A percentile compares a stretch with the other conserved stretches of the same genome.
Conservation (phyloP, 2,888 invertebrate genomes). For the Yponomeuta sedellus region DNA sequence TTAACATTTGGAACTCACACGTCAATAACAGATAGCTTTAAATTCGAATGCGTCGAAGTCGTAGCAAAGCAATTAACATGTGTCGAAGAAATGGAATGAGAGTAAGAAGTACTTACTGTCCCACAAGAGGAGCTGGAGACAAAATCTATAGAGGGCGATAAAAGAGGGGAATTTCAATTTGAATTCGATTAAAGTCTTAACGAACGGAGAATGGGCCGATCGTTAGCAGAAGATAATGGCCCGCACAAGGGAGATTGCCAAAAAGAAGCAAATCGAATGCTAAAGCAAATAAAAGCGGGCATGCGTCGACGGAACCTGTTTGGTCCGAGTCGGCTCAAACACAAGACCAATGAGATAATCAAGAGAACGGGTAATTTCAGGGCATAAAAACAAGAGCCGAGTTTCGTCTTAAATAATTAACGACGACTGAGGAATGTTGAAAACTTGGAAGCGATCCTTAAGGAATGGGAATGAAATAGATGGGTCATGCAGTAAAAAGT, state of each 20-base stretch:
- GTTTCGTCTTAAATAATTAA: conserved; percentile 57
- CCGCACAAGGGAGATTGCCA: conserved; percentile 52
- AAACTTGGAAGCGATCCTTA: not conserved
- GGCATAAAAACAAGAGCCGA: conserved; percentile 49
- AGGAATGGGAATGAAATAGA: conserved; percentile 16
- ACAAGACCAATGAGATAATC: conserved; percentile 60
- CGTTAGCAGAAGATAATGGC: conserved; percentile 67
- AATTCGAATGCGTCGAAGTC: no score
- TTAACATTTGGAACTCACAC: no score
- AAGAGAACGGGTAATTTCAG: conserved; percentile 60
- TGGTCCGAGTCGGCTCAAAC: conserved; percentile 41
- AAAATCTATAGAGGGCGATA: conserved; percentile 27
- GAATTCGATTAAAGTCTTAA: conserved; percentile 63
- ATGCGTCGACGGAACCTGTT: conserved; percentile 61
- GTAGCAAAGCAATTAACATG: no score
- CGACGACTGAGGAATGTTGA: conserved; percentile 36
- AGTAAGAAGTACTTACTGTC: not conserved
- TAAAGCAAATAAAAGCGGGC: conserved; percentile 71
- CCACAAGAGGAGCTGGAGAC: not conserved
- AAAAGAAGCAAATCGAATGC: conserved; percentile 64
- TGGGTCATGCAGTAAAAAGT: no score
- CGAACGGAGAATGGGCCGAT: conserved; percentile 56
- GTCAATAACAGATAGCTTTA: no score
- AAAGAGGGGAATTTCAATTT: conserved; percentile 53
- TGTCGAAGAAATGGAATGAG: no score